phyloP scores from a whole-genome alignment of 2,888 invertebrate species.

The Merodon equestris region DNA sequence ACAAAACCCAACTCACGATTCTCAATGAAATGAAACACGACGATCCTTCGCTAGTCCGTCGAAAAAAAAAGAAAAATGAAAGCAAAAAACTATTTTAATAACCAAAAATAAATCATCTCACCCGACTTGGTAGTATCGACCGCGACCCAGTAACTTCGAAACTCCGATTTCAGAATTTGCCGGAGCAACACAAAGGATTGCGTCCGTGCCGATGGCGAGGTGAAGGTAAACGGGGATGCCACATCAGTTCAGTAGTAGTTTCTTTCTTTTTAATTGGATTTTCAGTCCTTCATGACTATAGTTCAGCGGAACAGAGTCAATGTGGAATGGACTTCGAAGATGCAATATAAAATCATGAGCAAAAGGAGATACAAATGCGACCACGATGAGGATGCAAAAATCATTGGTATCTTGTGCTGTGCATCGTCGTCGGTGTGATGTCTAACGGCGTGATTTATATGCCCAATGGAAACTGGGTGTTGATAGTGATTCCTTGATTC shows the following conservation, averaged over 20 bases:
- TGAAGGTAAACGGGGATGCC: neutral
- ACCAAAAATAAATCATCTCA: constrained; percentile 64
- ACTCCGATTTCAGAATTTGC: too few species aligned
- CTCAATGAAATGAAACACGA: constrained; percentile 37
- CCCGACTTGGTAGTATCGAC: constrained; percentile 30
- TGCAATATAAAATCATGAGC: too few species aligned
- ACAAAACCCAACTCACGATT: constrained; percentile 40
- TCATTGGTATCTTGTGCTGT: constrained; percentile 33
- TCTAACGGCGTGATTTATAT: constrained; percentile 53
- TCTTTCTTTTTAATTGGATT: constrained; percentile 57
- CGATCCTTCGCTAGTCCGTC: neutral
- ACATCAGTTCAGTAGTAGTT: constrained; percentile 35
- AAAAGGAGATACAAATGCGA: too few species aligned
- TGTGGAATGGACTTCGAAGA: too few species aligned
- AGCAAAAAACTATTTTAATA: constrained; percentile 57
- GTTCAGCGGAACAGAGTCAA: too few species aligned
- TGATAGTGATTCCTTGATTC: neutral
- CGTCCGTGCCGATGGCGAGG: too few species aligned
- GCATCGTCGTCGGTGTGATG: constrained; percentile 41
- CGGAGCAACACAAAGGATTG: too few species aligned
- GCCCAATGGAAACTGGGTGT: constrained; percentile 25
- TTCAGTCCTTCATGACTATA: constrained; percentile 5
- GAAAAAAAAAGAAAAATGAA: neutral
- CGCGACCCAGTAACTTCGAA: constrained; percentile 52
- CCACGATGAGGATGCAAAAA: constrained; percentile 22